phyloP scores from a whole-genome alignment of 2,113 vertebrate genomes.

The Sitta europaea region DNA sequence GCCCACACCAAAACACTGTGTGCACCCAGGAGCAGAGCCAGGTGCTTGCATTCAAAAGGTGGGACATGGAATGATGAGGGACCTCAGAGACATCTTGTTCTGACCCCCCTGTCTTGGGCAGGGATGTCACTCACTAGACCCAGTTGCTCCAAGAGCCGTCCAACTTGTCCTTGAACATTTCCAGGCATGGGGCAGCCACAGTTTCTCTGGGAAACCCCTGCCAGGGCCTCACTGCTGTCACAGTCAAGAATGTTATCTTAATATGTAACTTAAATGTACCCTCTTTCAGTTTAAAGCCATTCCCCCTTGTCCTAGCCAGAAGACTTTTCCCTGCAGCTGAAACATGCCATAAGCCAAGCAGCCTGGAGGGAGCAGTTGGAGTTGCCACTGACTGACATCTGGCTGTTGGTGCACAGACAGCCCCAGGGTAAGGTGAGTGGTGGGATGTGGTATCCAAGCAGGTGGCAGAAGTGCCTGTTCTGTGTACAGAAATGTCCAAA shows the following conservation, averaged over 20 bases:
- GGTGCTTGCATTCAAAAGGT: background rate
- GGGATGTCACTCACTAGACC: background rate
- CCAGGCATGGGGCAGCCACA: background rate
- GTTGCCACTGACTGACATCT: background rate
- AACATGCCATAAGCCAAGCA: background rate
- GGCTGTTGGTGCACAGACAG: background rate
- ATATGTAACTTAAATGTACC: background rate
- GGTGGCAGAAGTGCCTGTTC: background rate
- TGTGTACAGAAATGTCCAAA: background rate
- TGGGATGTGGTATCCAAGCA: background rate
- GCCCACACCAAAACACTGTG: rapidly evolving
- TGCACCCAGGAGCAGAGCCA: background rate
- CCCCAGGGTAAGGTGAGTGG: rapidly evolving
- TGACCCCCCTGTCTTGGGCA: background rate
- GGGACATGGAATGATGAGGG: background rate
- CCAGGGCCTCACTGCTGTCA: background rate
- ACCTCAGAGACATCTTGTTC: background rate
- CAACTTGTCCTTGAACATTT: background rate
- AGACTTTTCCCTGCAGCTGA: background rate
- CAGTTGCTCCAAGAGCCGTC: background rate
- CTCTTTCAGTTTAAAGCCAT: background rate
- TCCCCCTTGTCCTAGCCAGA: background rate
- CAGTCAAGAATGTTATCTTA: background rate
- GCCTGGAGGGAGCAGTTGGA: background rate
- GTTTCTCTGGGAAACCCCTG: background rate